Base-by-base conservation (phyloP, 2,888 invertebrate genomes). In the Baccha elongata region DNA sequence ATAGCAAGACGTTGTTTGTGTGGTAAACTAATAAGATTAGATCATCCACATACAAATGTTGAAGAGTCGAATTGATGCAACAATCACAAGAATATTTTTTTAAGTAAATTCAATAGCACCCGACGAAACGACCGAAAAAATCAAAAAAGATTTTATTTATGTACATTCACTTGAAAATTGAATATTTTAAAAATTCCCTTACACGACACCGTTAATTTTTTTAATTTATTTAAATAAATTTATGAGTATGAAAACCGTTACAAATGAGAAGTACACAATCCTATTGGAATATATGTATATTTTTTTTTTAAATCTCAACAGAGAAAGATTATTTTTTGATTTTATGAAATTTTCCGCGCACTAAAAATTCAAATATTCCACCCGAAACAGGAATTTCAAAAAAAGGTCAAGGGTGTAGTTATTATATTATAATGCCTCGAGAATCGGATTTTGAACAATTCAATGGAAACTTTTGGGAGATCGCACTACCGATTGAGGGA, bases 401-500 rank as follows among this genome's bases (percentile, higher is more conserved):
- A 15, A 15, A 5, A 17, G 6, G 11, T 2, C 17, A 15, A n/a
- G 15, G 11, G 32, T 6, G n/a, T 29, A 52, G 17, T 32, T 11
- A 11, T 32, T 19, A 4, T 19, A 6, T n/a, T 42, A 23, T 44
- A 37, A 13, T 19, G 26, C 11, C 10, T 62, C 3, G 6, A 23
- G 1, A 37, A 55, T 52, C 35, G 35, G 42, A 11, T 53, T 32
- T 21, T 29, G 7, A 58, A 23, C 15, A 65, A 40, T 65, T 52
- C 5, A 13, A 40, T 48, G 8, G 1, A 52, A 26, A 21, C 32
- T 23, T 55, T 35, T 1, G 42, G 35, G 64, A 71, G 71, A 72
- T 52, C 64, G 42, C 65, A 79, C 80, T 71, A 81, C 80, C 80
- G 80, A 75, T 32, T 81, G 48, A 71, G 65, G 65, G 75, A 81